Evolutionary conservation across 2,797 vertebrate genomes (phyloP).

Genomic region (Chloroceryle amazona): DNA sequence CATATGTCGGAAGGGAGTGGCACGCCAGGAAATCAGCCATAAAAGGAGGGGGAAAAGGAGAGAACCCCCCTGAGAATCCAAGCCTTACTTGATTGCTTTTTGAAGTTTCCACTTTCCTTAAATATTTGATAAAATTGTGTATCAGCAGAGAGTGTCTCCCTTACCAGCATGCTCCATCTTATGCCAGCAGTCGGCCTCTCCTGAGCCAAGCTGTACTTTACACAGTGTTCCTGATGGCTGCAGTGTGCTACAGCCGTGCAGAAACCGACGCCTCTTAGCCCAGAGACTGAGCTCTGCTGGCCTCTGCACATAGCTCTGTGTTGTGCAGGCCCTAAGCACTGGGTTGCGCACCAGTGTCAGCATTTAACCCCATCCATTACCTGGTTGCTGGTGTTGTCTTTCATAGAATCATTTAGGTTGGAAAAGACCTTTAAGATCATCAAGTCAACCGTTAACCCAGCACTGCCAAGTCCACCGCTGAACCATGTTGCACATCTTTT

Average conservation of each 20-base stretch:
- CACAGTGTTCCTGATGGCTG: not conserved
- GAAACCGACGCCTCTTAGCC: not conserved
- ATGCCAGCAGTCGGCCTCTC: accelerated
- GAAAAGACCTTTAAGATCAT: not conserved
- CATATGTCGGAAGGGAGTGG: slow-evolving; percentile 30
- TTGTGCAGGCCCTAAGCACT: not conserved
- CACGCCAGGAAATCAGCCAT: not conserved
- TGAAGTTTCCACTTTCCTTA: not conserved
- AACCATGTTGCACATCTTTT: not conserved
- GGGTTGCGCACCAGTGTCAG: not conserved
- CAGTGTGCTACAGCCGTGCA: not conserved
- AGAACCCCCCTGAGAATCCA: not conserved
- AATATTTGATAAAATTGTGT: not conserved
- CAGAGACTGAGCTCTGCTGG: not conserved
- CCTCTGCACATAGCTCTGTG: not conserved
- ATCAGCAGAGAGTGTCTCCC: too few species aligned
- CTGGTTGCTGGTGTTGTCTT: accelerated
- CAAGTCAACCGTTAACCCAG: not conserved
- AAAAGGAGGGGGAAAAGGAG: accelerated
- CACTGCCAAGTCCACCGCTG: not conserved
- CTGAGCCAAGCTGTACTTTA: not conserved
- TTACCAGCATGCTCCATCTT: not conserved
- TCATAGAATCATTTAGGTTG: not conserved
- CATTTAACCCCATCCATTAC: accelerated
- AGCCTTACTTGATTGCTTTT: not conserved